phyloP scores from a whole-genome alignment of 64 coral and sea anemone genomes.

The Pachyseris speciosa region DNA sequence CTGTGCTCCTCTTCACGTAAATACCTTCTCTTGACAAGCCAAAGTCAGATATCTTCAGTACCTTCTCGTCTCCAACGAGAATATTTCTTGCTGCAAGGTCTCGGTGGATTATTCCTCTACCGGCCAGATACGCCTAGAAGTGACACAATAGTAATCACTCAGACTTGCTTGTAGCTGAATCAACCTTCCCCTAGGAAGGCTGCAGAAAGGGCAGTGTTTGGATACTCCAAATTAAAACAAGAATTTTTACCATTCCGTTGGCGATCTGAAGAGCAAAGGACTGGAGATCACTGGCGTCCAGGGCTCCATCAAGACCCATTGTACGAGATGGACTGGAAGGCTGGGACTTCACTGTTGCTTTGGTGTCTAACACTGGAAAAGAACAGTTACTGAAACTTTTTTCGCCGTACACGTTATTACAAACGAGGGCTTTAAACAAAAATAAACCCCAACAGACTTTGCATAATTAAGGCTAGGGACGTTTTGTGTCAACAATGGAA shows the following conservation, averaged over 20 bases:
- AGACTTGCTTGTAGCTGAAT: too few species aligned
- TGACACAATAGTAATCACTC: too few species aligned
- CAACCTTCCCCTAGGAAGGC: neutral
- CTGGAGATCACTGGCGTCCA: constrained; percentile 81
- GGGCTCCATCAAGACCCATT: constrained; percentile 62
- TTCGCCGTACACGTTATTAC: neutral
- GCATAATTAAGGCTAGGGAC: too few species aligned
- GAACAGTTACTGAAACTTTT: neutral
- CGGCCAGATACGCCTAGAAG: constrained; percentile 79
- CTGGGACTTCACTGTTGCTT: neutral
- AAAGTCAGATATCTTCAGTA: constrained; percentile 96
- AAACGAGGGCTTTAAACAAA: too few species aligned
- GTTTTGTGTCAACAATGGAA: too few species aligned
- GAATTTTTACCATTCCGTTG: constrained; percentile 85
- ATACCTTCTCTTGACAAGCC: constrained; percentile 94
- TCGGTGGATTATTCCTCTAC: constrained; percentile 86
- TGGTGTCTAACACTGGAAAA: constrained; percentile 42
- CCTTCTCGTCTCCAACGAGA: constrained; percentile 88
- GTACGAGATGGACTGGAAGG: neutral
- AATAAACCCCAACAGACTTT: too few species aligned
- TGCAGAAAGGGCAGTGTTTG: neutral
- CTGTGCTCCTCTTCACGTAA: constrained; percentile 91
- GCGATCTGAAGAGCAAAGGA: constrained; percentile 98
- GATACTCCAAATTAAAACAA: too few species aligned
- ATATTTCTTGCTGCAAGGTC: constrained; percentile 96